Evolutionary conservation across 2,113 vertebrate genomes (phyloP), one percentile per base, ranked within the genome.

Genomic region (Vidua chalybeata): DNA sequence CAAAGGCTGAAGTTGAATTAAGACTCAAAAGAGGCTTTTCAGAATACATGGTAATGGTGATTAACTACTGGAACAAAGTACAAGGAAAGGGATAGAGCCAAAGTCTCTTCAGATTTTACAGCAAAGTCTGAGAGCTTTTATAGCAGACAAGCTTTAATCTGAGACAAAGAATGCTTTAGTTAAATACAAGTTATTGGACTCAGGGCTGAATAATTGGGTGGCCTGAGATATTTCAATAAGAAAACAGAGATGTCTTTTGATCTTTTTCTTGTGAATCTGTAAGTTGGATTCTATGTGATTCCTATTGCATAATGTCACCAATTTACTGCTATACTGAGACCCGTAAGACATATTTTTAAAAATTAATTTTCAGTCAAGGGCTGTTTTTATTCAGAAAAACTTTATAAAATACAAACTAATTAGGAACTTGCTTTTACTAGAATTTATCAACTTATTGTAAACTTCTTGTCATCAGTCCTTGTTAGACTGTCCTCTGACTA

Each of bases 61-160:
- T 89, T 95, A 97, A 82, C 66, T 61, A 28, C 79, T 4, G 3
- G 59, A 95, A 90, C 63, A 88, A 90, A 93, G 55, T 86, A 84
- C 94, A 94, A 96, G 88, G 48, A 90, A 90, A 80, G 5, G 37
- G 59, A 80, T 55, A 90, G 72, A 85, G 43, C 67, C 35, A 62
- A 94, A 93, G 79, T 88, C 67, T 93, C 85, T 76, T 94, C 88
- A 88, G 79, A 90, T 92, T 88, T 94, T 80, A 66, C 79, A 93
- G 68, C 18, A 63, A 84, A 79, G 43, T 82, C 79, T 69, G 85
- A 92, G 93, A 92, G 58, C 58, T 69, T 79, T 91, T 73, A 82
- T 41, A 83, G 46, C 23, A 93, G 45, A 58, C 45, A 80, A 79
- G 39, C 37, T 92, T 94, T 94, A 96, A 86, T 86, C 90, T 76